Percentiles rank a stretch among this genome's conserved stretches.
Conservation (phyloP, 2,113 vertebrate genomes). For the Anseranas semipalmata region DNA sequence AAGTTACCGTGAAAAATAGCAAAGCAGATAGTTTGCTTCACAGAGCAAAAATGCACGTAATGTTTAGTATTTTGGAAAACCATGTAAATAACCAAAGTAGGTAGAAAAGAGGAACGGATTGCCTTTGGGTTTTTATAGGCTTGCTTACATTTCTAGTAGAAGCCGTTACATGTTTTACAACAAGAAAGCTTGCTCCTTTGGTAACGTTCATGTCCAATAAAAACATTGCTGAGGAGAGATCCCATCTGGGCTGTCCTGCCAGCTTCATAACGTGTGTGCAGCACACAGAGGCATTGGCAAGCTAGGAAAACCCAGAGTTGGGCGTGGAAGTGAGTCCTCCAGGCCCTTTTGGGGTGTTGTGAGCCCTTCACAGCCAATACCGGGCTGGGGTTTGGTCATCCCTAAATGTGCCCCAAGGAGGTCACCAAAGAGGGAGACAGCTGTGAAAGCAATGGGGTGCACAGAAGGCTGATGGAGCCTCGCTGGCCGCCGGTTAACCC, state of each 20-base stretch:
- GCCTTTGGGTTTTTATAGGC: background rate
- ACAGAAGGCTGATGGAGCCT: background rate
- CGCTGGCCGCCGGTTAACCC: accelerated
- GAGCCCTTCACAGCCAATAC: background rate
- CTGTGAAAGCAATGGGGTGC: accelerated
- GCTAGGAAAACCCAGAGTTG: background rate
- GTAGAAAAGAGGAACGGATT: background rate
- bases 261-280: background rate
- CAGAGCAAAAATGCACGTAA: accelerated
- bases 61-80: background rate
- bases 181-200: background rate
- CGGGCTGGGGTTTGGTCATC: background rate
- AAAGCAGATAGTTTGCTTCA: accelerated
- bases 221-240: background rate
- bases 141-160: constrained; percentile 1
- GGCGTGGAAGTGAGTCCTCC: accelerated
- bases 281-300: background rate
- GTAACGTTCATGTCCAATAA: background rate
- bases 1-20: accelerated
- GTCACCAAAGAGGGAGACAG: background rate
- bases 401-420: accelerated
- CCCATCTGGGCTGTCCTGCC: background rate
- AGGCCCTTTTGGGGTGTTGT: too few species aligned
- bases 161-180: constrained; percentile 1
- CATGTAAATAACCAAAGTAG: accelerated